Evolutionary conservation across 1,140 invertebrate genomes (phyloP), one percentile per base, ranked within the genome.

Genomic region (Prorops nasuta): DNA sequence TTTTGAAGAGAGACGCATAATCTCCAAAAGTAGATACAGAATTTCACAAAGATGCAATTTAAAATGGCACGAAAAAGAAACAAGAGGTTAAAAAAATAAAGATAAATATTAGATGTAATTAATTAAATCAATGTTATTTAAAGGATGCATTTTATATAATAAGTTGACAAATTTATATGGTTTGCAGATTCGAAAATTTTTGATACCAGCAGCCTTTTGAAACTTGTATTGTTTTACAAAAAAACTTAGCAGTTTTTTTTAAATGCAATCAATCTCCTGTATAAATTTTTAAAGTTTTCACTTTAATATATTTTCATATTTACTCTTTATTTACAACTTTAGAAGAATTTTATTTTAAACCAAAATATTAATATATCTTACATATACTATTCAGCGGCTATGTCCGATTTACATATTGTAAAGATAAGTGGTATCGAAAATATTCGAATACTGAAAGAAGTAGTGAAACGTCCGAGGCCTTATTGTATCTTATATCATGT

Each of bases 381-480:
- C n/a, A n/a, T n/a, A n/a, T n/a, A n/a, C n/a, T n/a, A n/a, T n/a
- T n/a, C n/a, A n/a, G n/a, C n/a, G n/a, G n/a, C n/a, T n/a, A n/a
- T n/a, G n/a, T n/a, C n/a, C n/a, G n/a, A n/a, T n/a, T n/a, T n/a
- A n/a, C n/a, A n/a, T n/a, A n/a, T n/a, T n/a, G n/a, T n/a, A 6
- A 28, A 4, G 10, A 28, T 28, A 22, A 40, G 42, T 40, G 16
- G 40, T 45, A 51, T 54, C 41, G 45, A 56, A 67, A 67, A 62
- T 68, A 64, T 68, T 71, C 67, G 64, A 65, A 61, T 53, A 60
- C 44, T 63, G 49, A 62, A 24, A 65, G 54, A 58, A 64, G 61
- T 74, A 72, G 63, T 65, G 62, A 72, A 74, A 72, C 67, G 55
- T 64, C 70, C 60, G 71, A 72, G 71, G 71, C 71, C 71, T 74